Evolutionary conservation across 2,888 invertebrate species (phyloP), one percentile per base, ranked within the genome.

Genomic region (Amphimallon solstitiale): DNA sequence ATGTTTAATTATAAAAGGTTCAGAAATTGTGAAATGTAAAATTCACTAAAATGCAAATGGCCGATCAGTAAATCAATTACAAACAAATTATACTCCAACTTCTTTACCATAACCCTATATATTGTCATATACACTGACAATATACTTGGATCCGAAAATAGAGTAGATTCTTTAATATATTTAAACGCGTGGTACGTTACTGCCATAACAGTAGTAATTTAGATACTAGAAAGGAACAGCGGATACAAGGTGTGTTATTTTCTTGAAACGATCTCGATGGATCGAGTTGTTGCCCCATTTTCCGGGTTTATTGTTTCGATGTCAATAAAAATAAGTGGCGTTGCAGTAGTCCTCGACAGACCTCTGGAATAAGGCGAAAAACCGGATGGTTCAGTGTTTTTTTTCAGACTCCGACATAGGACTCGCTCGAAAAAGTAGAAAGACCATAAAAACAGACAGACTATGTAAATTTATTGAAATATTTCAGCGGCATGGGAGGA

Each of bases 391-490:
- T 10, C 23, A 29, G 29, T n/a, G 29, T 29, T 29, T 29, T 23
- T 23, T 29, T 29, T n/a, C 9, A 3, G 29, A 9, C 29, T 7
- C n/a, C 29, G 29, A 5, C 6, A 29, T 5, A 29, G 29, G 29
- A 29, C 29, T 29, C 29, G 29, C 29, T 5, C n/a, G 29, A 9
- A 5, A 17, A 38, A 14, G 35, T 52, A 40, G 45, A 38, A 45
- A 63, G 35, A 63, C 35, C 40, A 46, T 46, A 54, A 54, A 46
- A 54, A 54, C 45, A 52, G 52, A 34, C 60, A 45, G 61, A 59
- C 66, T 77, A 78, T 78, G 78, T 77, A 78, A 78, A 78, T 78
- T 76, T 77, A 77, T 77, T 77, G 76, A 77, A 77, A 77, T 77
- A 76, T 75, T 74, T 71, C 72, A 65, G 69, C 68, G 61, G 61